phyloP scores from a whole-genome alignment of 2,797 vertebrate species.

The Typhlichthys eigenmanni region DNA sequence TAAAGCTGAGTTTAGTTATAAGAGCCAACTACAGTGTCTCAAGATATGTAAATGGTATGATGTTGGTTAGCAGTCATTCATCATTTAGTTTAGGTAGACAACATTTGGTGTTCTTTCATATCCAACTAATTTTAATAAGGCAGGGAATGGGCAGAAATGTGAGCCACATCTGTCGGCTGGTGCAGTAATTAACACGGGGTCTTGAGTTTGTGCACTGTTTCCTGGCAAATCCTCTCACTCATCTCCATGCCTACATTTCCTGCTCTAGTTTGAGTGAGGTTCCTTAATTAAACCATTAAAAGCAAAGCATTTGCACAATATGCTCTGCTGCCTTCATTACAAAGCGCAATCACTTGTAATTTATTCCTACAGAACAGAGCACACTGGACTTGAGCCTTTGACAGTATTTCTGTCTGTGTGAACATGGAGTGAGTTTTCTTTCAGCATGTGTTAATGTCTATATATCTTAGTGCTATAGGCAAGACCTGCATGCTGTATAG shows the following conservation, averaged over 20 bases:
- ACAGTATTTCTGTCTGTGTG: slow-evolving; percentile 22
- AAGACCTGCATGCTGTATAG: slow-evolving; percentile 31
- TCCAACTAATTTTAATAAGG: slow-evolving; percentile 64
- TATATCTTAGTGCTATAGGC: slow-evolving; percentile 22
- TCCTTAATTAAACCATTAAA: slow-evolving; percentile 81
- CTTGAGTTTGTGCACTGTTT: slow-evolving; percentile 35
- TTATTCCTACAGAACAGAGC: slow-evolving; percentile 65
- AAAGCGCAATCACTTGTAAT: slow-evolving; percentile 69
- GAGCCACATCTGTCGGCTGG: slow-evolving; percentile 72
- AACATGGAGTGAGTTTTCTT: slow-evolving; percentile 16
- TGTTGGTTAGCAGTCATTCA: slow-evolving; percentile 47
- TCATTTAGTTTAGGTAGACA: slow-evolving; percentile 59
- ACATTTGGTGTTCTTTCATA: slow-evolving; percentile 60
- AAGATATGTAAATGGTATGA: slow-evolving; percentile 46
- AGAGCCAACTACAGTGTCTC: slow-evolving; percentile 27
- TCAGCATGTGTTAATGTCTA: slow-evolving; percentile 30
- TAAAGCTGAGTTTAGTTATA: slow-evolving; percentile 35
- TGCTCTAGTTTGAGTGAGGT: slow-evolving; percentile 69
- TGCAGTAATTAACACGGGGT: slow-evolving; percentile 64
- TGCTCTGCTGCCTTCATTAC: slow-evolving; percentile 73
- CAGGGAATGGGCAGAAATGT: slow-evolving; percentile 61
- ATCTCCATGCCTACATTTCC: slow-evolving; percentile 63
- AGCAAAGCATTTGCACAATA: slow-evolving; percentile 72
- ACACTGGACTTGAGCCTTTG: slow-evolving; percentile 39
- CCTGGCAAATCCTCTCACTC: slow-evolving; percentile 54